phyloP scores from a whole-genome alignment of 2,113 vertebrate species.

The Myanophis thanlyinensis region DNA sequence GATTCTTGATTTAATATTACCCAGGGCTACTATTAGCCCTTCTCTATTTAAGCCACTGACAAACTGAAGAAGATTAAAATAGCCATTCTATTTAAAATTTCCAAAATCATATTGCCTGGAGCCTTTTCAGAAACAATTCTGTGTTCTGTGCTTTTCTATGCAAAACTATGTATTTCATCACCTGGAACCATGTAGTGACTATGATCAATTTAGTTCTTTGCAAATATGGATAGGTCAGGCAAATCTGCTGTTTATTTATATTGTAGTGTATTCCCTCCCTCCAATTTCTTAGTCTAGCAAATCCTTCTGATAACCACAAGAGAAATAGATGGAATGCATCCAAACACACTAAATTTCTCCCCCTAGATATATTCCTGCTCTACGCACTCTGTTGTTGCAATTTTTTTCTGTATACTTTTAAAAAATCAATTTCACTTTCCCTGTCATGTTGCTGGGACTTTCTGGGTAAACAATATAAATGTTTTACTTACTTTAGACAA shows the following conservation, averaged over 20 bases:
- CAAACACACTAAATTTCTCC: not conserved
- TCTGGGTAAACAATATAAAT: not conserved
- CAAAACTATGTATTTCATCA: not conserved
- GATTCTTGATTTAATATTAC: not conserved
- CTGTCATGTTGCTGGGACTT: too few relatives aligned
- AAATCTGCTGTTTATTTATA: not conserved
- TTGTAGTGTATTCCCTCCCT: not conserved
- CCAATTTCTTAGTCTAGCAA: not conserved
- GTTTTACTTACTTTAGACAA: conserved; percentile 75
- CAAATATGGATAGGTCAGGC: not conserved
- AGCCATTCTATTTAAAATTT: not conserved
- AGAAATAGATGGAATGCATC: not conserved
- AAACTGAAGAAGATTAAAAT: not conserved
- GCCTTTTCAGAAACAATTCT: not conserved
- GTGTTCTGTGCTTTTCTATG: not conserved
- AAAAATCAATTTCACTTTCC: not conserved
- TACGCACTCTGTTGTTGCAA: not conserved
- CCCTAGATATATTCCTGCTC: not conserved
- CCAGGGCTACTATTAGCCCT: not conserved
- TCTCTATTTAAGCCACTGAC: not conserved
- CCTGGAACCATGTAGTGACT: not conserved
- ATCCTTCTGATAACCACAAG: not conserved
- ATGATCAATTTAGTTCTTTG: not conserved
- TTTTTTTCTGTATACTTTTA: not conserved
- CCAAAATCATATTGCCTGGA: not conserved